phyloP scores from a whole-genome alignment of 2,113 vertebrate genomes.

The Pseudorhombus dupliciocellatus region DNA sequence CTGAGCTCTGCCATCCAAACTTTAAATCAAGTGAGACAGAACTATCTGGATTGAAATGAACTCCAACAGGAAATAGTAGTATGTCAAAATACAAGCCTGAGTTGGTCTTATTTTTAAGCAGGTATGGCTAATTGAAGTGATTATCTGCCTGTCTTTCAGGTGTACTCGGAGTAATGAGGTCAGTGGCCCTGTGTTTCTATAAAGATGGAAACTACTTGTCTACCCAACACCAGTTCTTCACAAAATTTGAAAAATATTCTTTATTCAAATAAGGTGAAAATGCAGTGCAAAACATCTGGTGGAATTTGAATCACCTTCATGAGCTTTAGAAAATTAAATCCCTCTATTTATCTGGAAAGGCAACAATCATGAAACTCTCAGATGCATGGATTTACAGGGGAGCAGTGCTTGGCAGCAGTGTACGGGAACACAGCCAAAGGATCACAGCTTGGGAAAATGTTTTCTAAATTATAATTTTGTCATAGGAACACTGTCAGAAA shows the following conservation, averaged over 20 bases:
- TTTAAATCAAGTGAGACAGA: neutral
- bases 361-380: constrained; percentile 7
- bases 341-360: neutral
- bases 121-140: too few species aligned
- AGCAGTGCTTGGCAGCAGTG: neutral
- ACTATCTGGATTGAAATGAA: neutral
- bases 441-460: neutral
- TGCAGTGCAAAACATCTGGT: neutral
- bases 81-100: too few species aligned
- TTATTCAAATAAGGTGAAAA: neutral
- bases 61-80: too few species aligned
- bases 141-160: too few species aligned
- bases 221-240: neutral
- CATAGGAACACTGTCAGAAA: neutral
- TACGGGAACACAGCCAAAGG: neutral
- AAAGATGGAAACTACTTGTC: constrained; percentile 10
- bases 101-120: too few species aligned
- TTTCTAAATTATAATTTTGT: neutral
- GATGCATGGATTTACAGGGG: constrained; percentile 1
- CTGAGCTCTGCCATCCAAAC: neutral
- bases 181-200: neutral
- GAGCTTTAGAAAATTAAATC: neutral
- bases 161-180: too few species aligned
- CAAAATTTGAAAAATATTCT: too few species aligned
- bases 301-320: too few species aligned